phyloP scores from a whole-genome alignment of 2,797 vertebrate species.

The Urosaurus nigricauda region DNA sequence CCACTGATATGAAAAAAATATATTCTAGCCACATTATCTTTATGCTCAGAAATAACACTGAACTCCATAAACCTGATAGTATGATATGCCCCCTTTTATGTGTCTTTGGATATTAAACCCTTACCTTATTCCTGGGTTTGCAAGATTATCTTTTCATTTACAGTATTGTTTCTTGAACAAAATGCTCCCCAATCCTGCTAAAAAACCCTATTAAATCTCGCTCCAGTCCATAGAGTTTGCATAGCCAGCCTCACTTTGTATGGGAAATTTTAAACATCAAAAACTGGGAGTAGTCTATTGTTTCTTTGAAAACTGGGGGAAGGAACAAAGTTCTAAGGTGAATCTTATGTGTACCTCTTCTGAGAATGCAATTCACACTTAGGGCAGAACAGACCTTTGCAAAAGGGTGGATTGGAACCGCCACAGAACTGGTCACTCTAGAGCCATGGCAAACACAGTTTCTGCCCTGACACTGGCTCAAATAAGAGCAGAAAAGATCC shows the following conservation, averaged over 20 bases:
- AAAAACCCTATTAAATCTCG: not conserved
- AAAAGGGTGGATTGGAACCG: no score
- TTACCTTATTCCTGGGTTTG: not conserved
- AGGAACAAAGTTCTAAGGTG: not conserved
- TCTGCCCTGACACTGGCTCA: no score
- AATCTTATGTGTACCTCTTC: not conserved
- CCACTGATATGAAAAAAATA: not conserved
- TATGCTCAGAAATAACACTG: conserved; percentile 13
- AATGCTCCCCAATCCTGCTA: not conserved
- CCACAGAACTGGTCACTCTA: no score
- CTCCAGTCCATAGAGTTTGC: not conserved
- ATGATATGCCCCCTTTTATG: not conserved
- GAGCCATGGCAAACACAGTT: no score
- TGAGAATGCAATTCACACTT: not conserved
- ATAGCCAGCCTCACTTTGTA: not conserved
- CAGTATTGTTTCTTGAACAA: not conserved
- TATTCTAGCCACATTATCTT: not conserved
- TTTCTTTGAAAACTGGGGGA: not conserved
- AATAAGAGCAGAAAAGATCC: no score
- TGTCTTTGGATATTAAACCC: not conserved
- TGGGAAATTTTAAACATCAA: not conserved
- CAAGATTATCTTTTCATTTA: conserved; percentile 12
- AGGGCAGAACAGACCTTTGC: no score
- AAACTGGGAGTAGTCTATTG: not conserved
- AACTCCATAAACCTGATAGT: not conserved